Base-by-base conservation (phyloP, 2,888 invertebrate species). In the Suillia variegata region DNA sequence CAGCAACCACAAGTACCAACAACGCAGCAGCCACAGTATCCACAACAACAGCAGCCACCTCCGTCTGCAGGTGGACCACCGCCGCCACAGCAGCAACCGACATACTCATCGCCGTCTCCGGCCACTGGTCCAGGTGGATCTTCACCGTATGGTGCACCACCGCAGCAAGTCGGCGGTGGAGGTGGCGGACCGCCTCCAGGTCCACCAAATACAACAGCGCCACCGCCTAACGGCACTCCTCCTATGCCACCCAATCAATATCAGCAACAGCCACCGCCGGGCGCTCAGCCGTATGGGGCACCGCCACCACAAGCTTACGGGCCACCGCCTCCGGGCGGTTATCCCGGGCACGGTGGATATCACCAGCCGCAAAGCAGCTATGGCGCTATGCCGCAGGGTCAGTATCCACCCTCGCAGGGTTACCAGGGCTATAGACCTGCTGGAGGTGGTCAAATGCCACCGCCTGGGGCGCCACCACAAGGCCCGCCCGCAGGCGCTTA, bases 401-500 rank as follows among this genome's bases (percentile, higher is more conserved):
- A 85, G 67, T 86, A 86, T 75, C 86, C 85, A 17, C 85, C 87
- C 56, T 85, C 87, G 5, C 88, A 88, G 75, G 86, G 86, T 18
- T 88, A 89, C 77, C 87, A 87, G 61, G 87, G 88, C 56, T 86
- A 87, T 18, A 81, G 88, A 63, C 88, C 88, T 8, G 70, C 75
- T 2, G n/a, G n/a, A n/a, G 87, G 88, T 2, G 85, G 85, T 26
- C 84, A 85, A 54, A 85, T 85, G 71, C n/a, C n/a, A n/a, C 85
- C 85, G 75, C 85, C 85, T 38, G 85, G 85, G 3, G 77, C 79
- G 2, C 74, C 77, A 45, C 76, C 78, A 2, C 80, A 79, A 59
- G 79, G 79, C 45, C 80, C 80, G 22, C 90, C 91, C 5, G 89
- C 91, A 66, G 88, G 89, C 59, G 87, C 87, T 61, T 93, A 93